These are phyloP conservation scores for Echinometra lucunter DNA, from an alignment of 53 echinoderm and acorn worm genomes.

Conservation along the genomic window DNA sequence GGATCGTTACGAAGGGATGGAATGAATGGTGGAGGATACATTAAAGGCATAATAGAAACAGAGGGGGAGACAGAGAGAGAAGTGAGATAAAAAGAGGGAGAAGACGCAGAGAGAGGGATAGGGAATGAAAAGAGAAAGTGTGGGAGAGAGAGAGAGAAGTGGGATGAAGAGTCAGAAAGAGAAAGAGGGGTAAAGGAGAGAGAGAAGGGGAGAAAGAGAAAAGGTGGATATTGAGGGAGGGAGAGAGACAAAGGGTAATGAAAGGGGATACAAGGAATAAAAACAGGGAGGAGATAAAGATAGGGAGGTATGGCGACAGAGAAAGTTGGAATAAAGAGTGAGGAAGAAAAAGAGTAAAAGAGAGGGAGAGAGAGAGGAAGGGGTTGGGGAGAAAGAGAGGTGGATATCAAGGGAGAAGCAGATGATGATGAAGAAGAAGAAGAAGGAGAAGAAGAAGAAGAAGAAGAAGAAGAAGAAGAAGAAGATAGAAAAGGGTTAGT, in stretches of 20 bases:
- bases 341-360: background rate
- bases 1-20: background rate
- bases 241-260: no score
- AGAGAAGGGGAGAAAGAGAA: background rate
- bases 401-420: background rate
- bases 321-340: no score
- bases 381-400: background rate
- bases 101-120: background rate
- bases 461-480: conserved; percentile 15
- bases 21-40: background rate
- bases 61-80: background rate
- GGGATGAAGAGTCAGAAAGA: no score
- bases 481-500: background rate
- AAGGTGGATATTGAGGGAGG: background rate
- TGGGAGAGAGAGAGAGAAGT: background rate
- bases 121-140: background rate
- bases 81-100: background rate
- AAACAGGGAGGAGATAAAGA: background rate
- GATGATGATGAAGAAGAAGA: background rate
- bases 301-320: background rate
- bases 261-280: no score
- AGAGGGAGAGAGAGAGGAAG: background rate
- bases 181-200: background rate
- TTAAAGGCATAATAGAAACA: background rate
- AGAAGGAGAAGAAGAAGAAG: conserved; percentile 1